phyloP scores from a whole-genome alignment of 2,888 invertebrate genomes.

The Artemia sinica region DNA sequence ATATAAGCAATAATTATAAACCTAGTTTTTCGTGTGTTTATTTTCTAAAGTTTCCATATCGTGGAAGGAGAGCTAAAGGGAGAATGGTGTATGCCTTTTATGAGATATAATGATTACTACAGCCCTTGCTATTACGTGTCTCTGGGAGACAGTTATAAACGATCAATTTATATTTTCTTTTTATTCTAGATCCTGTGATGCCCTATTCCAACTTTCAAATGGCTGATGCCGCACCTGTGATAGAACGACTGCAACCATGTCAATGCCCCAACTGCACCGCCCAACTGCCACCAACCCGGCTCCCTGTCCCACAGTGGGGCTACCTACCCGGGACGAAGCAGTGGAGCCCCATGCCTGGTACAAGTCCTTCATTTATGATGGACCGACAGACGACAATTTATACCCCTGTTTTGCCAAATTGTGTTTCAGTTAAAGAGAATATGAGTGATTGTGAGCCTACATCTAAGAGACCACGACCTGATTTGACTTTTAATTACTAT shows the following conservation, averaged over 20 bases:
- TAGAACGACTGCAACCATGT: constrained; percentile 1
- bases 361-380: constrained; percentile 1
- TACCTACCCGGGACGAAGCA: constrained; percentile 4
- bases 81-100: too few species aligned
- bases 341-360: constrained; percentile 12
- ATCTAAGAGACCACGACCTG: neutral
- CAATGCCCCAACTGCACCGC: constrained; percentile 10
- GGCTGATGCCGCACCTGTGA: constrained; percentile 4
- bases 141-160: too few species aligned
- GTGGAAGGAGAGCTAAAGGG: too few species aligned
- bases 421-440: constrained; percentile 13
- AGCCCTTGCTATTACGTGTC: too few species aligned
- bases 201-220: neutral
- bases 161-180: neutral
- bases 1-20: too few species aligned
- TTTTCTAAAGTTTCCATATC: too few species aligned
- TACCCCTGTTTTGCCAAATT: constrained; percentile 9
- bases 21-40: too few species aligned
- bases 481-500: constrained; percentile 1
- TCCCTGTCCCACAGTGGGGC: constrained; percentile 4
- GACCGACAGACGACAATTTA: constrained; percentile 7
- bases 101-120: too few species aligned
- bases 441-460: neutral
- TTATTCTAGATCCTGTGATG: constrained; percentile 2
- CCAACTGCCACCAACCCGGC: constrained; percentile 6